Evolutionary conservation across 2,113 vertebrate species (phyloP).

Genomic region (Bungarus multicinctus): DNA sequence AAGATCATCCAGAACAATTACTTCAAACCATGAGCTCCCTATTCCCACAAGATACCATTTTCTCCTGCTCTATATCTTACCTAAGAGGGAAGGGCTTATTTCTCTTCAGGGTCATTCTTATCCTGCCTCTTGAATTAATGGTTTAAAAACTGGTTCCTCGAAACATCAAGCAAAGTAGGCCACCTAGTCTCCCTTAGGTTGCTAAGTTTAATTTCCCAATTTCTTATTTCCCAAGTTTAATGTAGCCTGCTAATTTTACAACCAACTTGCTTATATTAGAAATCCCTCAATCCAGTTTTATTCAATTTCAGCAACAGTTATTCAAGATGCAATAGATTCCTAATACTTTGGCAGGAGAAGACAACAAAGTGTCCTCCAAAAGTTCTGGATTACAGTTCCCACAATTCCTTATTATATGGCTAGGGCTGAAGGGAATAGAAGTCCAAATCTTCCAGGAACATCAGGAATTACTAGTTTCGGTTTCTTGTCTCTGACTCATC

Average conservation of each 20-base stretch:
- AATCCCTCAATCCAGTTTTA: neutral
- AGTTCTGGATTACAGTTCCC: neutral
- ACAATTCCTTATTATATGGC: neutral
- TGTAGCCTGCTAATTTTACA: neutral
- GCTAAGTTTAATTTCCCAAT: too few species aligned
- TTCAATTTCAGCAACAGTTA: neutral
- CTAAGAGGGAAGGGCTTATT: neutral
- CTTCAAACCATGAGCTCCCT: neutral
- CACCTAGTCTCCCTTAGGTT: neutral
- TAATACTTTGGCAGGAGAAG: neutral
- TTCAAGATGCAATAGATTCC: neutral
- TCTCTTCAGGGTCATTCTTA: neutral
- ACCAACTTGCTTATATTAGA: neutral
- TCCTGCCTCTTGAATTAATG: neutral
- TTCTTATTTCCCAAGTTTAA: neutral
- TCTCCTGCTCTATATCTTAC: too few species aligned
- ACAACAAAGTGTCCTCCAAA: neutral
- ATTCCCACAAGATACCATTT: neutral
- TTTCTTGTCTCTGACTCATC: neutral
- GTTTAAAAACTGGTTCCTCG: neutral
- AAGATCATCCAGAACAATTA: too few species aligned
- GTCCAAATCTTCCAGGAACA: neutral
- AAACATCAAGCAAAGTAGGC: neutral
- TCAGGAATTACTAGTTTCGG: neutral
- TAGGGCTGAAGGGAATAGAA: neutral